Evolutionary conservation across 2,888 invertebrate genomes (phyloP).

Genomic region (Nomada lathburiana): DNA sequence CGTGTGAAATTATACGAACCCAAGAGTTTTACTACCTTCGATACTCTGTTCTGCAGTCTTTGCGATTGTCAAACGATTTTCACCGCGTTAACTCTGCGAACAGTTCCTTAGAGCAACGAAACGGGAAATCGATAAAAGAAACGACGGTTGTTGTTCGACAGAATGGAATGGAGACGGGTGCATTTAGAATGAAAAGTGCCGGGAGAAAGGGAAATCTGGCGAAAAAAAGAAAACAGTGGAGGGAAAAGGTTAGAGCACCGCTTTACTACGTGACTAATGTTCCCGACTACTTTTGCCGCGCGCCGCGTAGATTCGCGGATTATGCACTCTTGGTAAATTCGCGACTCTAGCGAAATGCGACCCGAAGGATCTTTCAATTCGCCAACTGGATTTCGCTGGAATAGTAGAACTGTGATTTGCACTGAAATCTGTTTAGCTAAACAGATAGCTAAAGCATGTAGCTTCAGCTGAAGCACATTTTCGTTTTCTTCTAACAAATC

Average conservation of each 20-base stretch:
- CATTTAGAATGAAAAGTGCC: constrained; percentile 47
- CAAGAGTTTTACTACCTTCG: neutral
- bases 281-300: neutral
- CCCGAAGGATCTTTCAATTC: constrained; percentile 8
- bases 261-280: constrained; percentile 19
- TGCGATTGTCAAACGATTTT: constrained; percentile 9
- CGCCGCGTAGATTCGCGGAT: constrained; percentile 11
- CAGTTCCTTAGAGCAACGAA: constrained; percentile 13
- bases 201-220: constrained; percentile 47
- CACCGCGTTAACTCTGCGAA: neutral
- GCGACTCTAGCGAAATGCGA: constrained; percentile 12
- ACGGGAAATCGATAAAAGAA: constrained; percentile 48
- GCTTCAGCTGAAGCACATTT: no score
- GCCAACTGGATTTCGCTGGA: neutral
- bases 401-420: neutral
- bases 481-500: no score
- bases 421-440: neutral
- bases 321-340: constrained; percentile 16
- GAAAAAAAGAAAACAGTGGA: constrained; percentile 37
- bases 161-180: constrained; percentile 49
- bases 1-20: neutral
- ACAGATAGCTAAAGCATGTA: no score
- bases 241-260: constrained; percentile 28
- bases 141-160: constrained; percentile 30
- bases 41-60: neutral